A percentile compares a stretch with the other conserved stretches of the same genome.
Evolutionary conservation across 1,140 invertebrate species (phyloP).

Genomic region (Drosophila prosaltans): DNA sequence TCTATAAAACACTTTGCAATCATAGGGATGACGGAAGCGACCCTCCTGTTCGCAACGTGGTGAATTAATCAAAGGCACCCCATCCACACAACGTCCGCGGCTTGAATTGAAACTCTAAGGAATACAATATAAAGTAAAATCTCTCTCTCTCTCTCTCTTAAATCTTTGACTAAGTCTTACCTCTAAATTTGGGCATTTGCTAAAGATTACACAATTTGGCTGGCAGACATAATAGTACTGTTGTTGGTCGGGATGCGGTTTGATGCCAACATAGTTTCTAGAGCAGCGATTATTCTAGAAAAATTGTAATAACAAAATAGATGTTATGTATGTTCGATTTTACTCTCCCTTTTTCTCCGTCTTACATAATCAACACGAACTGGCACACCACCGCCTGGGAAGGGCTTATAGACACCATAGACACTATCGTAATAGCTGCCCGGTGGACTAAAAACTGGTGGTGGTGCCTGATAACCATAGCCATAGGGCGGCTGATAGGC

Average conservation of each 20-base stretch:
- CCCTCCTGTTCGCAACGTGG: constrained; percentile 58
- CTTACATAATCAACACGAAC: constrained; percentile 74
- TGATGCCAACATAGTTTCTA: constrained; percentile 74
- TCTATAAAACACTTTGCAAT: constrained; percentile 77
- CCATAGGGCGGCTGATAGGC: constrained; percentile 43
- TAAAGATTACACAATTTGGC: constrained; percentile 76
- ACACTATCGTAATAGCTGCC: constrained; percentile 62
- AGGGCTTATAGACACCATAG: constrained; percentile 55
- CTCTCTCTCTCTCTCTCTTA: too few species aligned
- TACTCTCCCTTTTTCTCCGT: too few species aligned
- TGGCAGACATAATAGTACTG: constrained; percentile 83
- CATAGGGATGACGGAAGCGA: constrained; percentile 65
- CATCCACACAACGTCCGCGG: constrained; percentile 59
- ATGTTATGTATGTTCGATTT: too few species aligned
- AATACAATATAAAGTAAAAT: neutral
- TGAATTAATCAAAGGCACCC: constrained; percentile 10
- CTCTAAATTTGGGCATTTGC: constrained; percentile 74
- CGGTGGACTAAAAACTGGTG: constrained; percentile 44
- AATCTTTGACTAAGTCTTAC: constrained; percentile 26
- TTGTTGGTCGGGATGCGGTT: constrained; percentile 78
- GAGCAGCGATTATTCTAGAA: constrained; percentile 76
- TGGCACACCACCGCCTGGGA: constrained; percentile 80
- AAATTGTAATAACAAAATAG: neutral
- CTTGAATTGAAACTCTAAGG: constrained; percentile 59
- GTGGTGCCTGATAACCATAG: constrained; percentile 52